Conservation (phyloP, 2,113 vertebrate species). For the Pomatorhinus ruficollis region DNA sequence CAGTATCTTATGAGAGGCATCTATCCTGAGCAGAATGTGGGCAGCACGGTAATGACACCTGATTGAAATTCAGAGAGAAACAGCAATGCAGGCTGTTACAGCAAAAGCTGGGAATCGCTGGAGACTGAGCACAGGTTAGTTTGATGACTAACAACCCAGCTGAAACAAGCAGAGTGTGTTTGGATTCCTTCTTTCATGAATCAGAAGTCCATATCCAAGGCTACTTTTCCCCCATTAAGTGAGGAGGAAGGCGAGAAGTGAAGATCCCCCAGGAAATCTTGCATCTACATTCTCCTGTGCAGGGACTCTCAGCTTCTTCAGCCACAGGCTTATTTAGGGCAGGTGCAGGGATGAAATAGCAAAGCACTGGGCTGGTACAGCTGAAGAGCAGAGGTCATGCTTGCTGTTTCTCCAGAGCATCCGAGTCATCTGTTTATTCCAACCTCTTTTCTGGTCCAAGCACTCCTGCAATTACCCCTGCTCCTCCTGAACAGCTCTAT, state of each 20-base stretch:
- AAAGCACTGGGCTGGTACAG: neutral
- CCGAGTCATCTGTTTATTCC: neutral
- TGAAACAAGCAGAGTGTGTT: neutral
- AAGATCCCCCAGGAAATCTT: neutral
- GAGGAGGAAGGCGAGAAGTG: neutral
- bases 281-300: neutral
- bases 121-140: neutral
- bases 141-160: neutral
- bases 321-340: neutral
- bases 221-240: neutral
- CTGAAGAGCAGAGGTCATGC: neutral
- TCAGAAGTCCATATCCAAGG: neutral
- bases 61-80: slow-evolving; percentile 49
- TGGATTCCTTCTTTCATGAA: neutral
- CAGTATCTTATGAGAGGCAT: neutral
- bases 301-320: neutral
- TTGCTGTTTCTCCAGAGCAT: neutral
- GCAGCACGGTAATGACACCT: neutral
- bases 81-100: slow-evolving; percentile 2
- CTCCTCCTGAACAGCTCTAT: neutral
- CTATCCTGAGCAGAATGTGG: slow-evolving; percentile 20
- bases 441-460: neutral
- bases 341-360: neutral
- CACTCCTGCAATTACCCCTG: neutral
- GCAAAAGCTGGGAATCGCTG: neutral